Conservation (phyloP, 2,797 vertebrate species). For the Mastacembelus armatus region DNA sequence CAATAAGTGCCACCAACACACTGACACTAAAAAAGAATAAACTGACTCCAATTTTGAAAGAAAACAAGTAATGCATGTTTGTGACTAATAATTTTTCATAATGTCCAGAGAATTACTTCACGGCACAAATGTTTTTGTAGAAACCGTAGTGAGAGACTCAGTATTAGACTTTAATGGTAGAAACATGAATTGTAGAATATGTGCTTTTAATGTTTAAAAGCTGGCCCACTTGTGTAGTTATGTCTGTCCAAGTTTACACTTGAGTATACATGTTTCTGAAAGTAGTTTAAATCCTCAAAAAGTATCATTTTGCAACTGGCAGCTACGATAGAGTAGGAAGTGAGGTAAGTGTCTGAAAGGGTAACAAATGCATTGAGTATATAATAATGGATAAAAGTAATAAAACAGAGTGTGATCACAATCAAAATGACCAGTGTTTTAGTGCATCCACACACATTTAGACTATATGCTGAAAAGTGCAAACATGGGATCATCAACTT, state of each 20-base stretch:
- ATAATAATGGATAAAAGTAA: conserved; percentile 1
- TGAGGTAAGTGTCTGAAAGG: conserved; percentile 6
- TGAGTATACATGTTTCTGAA: conserved; percentile 1
- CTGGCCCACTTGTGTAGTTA: background rate
- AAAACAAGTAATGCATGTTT: too few relatives aligned
- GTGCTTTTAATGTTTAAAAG: background rate
- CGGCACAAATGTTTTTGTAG: conserved; percentile 44
- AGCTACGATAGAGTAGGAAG: conserved; percentile 1
- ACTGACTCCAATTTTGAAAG: too few relatives aligned
- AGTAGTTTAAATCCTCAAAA: background rate
- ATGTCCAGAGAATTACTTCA: conserved; percentile 44
- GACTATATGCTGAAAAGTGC: background rate
- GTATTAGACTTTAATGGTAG: conserved; percentile 11
- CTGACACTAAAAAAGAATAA: too few relatives aligned
- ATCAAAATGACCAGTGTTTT: background rate
- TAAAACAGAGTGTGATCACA: conserved; percentile 2
- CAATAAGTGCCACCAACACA: conserved; percentile 25
- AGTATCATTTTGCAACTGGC: background rate
- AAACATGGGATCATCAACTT: conserved; percentile 30
- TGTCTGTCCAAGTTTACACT: background rate
- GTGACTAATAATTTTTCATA: conserved; percentile 52
- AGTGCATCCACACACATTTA: background rate
- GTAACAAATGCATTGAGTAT: conserved; percentile 4
- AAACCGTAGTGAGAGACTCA: conserved; percentile 14
- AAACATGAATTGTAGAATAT: background rate